phyloP scores from a whole-genome alignment of 2,113 vertebrate genomes.

The Anseranas semipalmata region DNA sequence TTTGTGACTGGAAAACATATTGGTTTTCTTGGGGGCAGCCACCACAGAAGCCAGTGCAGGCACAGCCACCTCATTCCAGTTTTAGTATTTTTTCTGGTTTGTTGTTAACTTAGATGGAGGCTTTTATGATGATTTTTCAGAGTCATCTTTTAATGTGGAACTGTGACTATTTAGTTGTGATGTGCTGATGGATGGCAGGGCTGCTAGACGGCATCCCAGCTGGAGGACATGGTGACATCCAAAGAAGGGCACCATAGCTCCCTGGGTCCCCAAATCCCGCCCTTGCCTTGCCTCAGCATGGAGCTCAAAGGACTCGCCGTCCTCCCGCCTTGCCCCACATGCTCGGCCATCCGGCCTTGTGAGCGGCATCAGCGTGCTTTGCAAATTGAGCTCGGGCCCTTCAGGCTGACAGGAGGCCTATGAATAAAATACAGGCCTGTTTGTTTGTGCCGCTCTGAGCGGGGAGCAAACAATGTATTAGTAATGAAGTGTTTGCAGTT shows the following conservation, averaged over 20 bases:
- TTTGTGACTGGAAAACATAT: not conserved
- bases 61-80: not conserved
- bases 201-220: not conserved
- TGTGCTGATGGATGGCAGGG: not conserved
- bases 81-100: not conserved
- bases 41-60: not conserved
- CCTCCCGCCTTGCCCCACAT: not conserved
- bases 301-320: not conserved
- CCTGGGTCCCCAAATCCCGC: rapidly evolving
- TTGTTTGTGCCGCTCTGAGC: not conserved
- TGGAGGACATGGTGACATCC: rapidly evolving
- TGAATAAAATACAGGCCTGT: conserved; percentile 52
- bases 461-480: conserved; percentile 32
- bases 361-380: not conserved
- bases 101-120: not conserved
- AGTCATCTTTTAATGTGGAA: rapidly evolving
- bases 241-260: not conserved
- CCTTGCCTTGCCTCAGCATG: not conserved
- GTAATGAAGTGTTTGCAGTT: conserved; percentile 47
- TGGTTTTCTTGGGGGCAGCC: not conserved
- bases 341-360: not conserved
- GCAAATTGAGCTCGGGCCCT: not conserved
- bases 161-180: not conserved
- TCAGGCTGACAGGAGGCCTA: not conserved
- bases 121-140: not conserved